Conservation (phyloP, 2,113 vertebrate species). For the Oreotragus oreotragus region DNA sequence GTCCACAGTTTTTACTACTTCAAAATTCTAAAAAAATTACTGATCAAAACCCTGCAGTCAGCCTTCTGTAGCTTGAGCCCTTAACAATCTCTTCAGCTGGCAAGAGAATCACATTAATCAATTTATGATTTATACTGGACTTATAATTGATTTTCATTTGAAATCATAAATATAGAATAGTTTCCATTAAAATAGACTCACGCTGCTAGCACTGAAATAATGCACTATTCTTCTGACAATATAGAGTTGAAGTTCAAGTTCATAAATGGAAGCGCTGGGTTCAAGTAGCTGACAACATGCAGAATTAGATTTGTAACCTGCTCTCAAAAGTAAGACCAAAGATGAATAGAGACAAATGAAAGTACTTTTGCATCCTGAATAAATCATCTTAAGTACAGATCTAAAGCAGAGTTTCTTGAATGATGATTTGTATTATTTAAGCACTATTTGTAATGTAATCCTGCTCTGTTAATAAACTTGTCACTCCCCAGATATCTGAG, state of each 20-base stretch:
- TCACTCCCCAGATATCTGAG: background rate
- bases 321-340: background rate
- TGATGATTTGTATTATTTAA: constrained; percentile 29
- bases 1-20: constrained; percentile 54
- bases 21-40: constrained; percentile 30
- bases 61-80: constrained; percentile 28
- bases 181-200: constrained; percentile 17
- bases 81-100: constrained; percentile 59
- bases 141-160: constrained; percentile 49
- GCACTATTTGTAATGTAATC: background rate
- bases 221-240: background rate
- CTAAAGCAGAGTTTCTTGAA: background rate
- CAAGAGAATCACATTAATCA: constrained; percentile 14
- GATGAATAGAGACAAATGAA: constrained; percentile 38
- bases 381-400: constrained; percentile 32
- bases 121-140: constrained; percentile 51
- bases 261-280: background rate
- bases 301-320: background rate
- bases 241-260: constrained; percentile 33
- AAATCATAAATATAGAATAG: constrained; percentile 60
- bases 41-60: constrained; percentile 51
- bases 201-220: background rate
- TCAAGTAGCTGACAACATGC: background rate
- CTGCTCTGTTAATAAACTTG: background rate
- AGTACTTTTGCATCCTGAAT: background rate